These are phyloP conservation scores for Calephelis virginiensis DNA, from an alignment of 1,140 invertebrate genomes.

Conservation along the genomic window DNA sequence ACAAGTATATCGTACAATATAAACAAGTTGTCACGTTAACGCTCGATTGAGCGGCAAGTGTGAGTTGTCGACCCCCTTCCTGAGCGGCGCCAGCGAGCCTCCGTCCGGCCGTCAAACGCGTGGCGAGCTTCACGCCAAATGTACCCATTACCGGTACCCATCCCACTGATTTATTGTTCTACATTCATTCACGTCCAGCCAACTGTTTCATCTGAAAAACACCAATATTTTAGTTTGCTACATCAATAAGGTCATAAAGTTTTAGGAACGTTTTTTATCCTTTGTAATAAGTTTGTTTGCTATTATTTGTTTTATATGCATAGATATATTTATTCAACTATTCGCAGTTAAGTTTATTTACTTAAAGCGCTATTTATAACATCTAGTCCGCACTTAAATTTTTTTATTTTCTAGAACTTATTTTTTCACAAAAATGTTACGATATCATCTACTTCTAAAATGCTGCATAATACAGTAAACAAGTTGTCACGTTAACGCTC, in stretches of 20 bases:
- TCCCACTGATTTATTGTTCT: constrained; percentile 42
- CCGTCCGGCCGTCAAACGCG: constrained; percentile 51
- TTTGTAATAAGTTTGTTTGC: too few species aligned
- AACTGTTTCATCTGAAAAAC: constrained; percentile 10
- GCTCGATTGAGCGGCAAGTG: constrained; percentile 60
- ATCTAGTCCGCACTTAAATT: too few species aligned
- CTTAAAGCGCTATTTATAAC: too few species aligned
- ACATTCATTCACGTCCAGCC: constrained; percentile 31
- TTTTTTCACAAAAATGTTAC: too few species aligned
- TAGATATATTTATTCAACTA: too few species aligned
- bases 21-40: constrained; percentile 45
- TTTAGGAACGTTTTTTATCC: too few species aligned
- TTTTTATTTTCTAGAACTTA: too few species aligned
- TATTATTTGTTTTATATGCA: too few species aligned
- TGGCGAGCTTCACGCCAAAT: constrained; percentile 40
- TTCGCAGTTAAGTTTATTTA: too few species aligned
- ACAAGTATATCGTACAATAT: not conserved
- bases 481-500: constrained; percentile 49
- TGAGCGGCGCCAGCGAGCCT: constrained; percentile 52
- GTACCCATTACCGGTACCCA: constrained; percentile 41
- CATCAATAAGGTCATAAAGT: too few species aligned
- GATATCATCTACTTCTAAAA: too few species aligned
- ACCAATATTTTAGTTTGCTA: constrained; percentile 1
- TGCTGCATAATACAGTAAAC: not conserved
- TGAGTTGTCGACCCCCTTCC: constrained; percentile 50